Evolutionary conservation across 2,888 invertebrate genomes (phyloP).

Genomic region (Diachrysia chrysitis): DNA sequence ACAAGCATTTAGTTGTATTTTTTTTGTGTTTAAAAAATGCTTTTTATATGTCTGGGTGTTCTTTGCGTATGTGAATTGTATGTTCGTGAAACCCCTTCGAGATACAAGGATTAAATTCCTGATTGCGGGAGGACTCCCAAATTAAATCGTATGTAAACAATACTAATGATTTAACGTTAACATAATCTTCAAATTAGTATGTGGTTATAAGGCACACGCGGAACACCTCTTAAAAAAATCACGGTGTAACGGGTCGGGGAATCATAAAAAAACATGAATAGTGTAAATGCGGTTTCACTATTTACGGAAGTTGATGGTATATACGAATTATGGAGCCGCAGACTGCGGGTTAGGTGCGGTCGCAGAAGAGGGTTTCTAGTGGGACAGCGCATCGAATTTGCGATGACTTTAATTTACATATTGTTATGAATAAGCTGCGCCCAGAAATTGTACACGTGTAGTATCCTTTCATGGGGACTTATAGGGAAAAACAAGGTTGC

Average conservation of each 20-base stretch:
- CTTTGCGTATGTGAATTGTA: no score
- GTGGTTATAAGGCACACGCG: slow-evolving; percentile 69
- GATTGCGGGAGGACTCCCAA: no score
- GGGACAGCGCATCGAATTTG: slow-evolving; percentile 1
- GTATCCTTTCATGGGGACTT: no score
- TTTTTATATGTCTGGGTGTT: no score
- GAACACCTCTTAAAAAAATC: slow-evolving; percentile 66
- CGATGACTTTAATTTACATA: not conserved
- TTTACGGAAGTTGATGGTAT: slow-evolving; percentile 84
- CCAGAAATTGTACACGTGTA: no score
- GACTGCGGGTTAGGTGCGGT: slow-evolving; percentile 70
- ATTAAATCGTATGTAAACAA: no score
- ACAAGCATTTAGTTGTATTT: no score
- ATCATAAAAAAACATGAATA: slow-evolving; percentile 81
- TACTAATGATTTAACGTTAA: not conserved
- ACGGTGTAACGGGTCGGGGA: slow-evolving; percentile 71
- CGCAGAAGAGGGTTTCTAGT: slow-evolving; percentile 56
- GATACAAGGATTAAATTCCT: no score
- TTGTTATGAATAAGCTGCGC: not conserved
- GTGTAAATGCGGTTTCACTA: slow-evolving; percentile 85
- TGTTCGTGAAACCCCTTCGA: no score
- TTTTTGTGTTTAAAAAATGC: no score
- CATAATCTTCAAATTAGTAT: slow-evolving; percentile 66
- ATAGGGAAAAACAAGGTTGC: no score
- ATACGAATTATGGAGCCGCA: slow-evolving; percentile 80